Conservation (phyloP, 2,797 vertebrate species). For the Lithobates pipiens region DNA sequence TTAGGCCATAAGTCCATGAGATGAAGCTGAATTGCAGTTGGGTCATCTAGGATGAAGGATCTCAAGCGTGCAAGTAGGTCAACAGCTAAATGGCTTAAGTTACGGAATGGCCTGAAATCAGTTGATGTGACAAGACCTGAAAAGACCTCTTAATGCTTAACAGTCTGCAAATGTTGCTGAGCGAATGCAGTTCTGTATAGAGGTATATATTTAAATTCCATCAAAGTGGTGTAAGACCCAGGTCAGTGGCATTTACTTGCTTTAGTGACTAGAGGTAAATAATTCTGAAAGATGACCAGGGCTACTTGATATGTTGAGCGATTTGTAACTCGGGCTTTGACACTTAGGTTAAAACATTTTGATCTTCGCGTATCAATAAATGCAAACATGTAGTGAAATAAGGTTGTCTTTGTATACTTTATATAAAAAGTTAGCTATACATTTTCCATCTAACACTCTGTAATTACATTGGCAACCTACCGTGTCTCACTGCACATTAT, state of each 20-base stretch:
- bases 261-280: too few species aligned
- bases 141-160: background rate
- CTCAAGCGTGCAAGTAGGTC: background rate
- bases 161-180: background rate
- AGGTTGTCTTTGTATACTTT: background rate
- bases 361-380: background rate
- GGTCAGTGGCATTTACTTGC: too few species aligned
- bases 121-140: background rate
- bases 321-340: too few species aligned
- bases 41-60: background rate
- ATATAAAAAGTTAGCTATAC: background rate
- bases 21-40: background rate
- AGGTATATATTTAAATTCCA: background rate
- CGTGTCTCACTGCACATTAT: background rate
- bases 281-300: background rate
- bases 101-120: background rate
- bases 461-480: conserved; percentile 22
- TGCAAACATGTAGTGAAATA: background rate
- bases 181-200: background rate
- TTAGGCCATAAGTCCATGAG: background rate
- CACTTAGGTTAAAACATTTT: background rate
- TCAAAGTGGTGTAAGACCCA: too few species aligned
- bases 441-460: background rate
- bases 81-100: background rate
- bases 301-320: too few species aligned